Evolutionary conservation across 2,113 vertebrate species (phyloP).

Genomic region (Sceloporus undulatus): DNA sequence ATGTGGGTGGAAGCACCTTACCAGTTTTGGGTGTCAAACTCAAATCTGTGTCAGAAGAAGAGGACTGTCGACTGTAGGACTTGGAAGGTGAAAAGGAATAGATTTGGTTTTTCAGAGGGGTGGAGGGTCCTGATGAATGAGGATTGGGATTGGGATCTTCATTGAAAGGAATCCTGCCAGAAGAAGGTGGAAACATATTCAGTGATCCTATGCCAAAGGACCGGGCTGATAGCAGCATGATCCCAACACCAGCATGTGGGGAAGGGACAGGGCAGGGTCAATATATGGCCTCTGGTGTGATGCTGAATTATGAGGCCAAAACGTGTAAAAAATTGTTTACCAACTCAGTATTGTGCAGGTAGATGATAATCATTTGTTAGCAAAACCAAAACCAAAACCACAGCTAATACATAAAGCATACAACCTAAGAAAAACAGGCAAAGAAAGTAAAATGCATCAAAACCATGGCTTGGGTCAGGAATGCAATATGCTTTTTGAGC

Average conservation of each 20-base stretch:
- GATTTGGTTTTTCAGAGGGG: slow-evolving; percentile 99
- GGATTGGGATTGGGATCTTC: slow-evolving; percentile 94
- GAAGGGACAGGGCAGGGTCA: slow-evolving; percentile 73
- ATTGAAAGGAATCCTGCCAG: slow-evolving; percentile 98
- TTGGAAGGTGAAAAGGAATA: slow-evolving; percentile 99
- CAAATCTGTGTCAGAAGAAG: slow-evolving; percentile 99
- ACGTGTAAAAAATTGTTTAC: slow-evolving; percentile 62
- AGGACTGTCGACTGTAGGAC: slow-evolving; percentile 99
- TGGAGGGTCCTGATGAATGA: slow-evolving; percentile 97
- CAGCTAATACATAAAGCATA: slow-evolving; percentile 77
- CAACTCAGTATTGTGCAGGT: slow-evolving; percentile 71
- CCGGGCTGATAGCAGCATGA: slow-evolving; percentile 79
- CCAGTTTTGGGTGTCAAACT: slow-evolving; percentile 99
- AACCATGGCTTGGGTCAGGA: slow-evolving; percentile 62
- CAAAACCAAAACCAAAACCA: slow-evolving; percentile 67
- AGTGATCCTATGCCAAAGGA: slow-evolving; percentile 83
- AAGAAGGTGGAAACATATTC: slow-evolving; percentile 94
- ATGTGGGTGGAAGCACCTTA: slow-evolving; percentile 88
- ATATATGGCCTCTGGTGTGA: slow-evolving; percentile 76
- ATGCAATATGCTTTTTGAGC: slow-evolving; percentile 69
- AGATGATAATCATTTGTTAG: slow-evolving; percentile 73
- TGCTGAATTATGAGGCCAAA: slow-evolving; percentile 77
- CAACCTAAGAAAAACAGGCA: slow-evolving; percentile 72
- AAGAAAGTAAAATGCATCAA: slow-evolving; percentile 66
- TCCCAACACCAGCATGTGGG: slow-evolving; percentile 77